Conservation (phyloP, 2,797 vertebrate species). For the Orestias chungarensis region DNA sequence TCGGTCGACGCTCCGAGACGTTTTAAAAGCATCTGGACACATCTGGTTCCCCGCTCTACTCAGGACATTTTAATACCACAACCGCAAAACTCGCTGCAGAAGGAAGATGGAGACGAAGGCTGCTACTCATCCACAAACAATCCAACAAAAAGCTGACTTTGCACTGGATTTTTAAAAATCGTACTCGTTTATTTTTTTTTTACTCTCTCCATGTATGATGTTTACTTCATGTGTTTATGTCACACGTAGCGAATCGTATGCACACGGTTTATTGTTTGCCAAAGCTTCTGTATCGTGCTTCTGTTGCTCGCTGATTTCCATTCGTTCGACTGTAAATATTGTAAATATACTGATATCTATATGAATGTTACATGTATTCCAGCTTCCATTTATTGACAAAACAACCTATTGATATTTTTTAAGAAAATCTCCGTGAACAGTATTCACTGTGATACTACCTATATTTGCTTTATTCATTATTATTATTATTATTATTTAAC, state of each 20-base stretch:
- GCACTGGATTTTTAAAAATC: slow-evolving; percentile 80
- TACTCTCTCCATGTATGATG: slow-evolving; percentile 68
- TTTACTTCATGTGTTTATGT: slow-evolving; percentile 78
- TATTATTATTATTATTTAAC: slow-evolving; percentile 71
- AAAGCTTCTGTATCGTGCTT: slow-evolving; percentile 79
- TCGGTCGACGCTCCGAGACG: background rate
- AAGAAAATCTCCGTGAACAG: slow-evolving; percentile 77
- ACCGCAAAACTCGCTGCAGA: slow-evolving; percentile 56
- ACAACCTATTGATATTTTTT: slow-evolving; percentile 76
- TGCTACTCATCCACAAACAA: slow-evolving; percentile 74
- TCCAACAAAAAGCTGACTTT: slow-evolving; percentile 73
- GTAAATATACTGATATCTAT: slow-evolving; percentile 81
- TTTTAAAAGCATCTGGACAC: background rate
- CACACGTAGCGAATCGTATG: slow-evolving; percentile 73
- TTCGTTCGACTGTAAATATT: slow-evolving; percentile 75
- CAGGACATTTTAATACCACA: slow-evolving; percentile 74
- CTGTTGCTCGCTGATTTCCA: slow-evolving; percentile 59
- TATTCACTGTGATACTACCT: slow-evolving; percentile 85
- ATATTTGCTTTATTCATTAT: slow-evolving; percentile 72
- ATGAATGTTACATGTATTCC: slow-evolving; percentile 82
- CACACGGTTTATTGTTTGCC: slow-evolving; percentile 78
- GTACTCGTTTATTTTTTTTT: slow-evolving; percentile 69
- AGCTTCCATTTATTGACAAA: slow-evolving; percentile 80
- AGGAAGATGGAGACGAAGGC: slow-evolving; percentile 56
- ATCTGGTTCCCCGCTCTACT: slow-evolving; percentile 39